phyloP scores from a whole-genome alignment of 2,113 vertebrate genomes.

The Perca flavescens region DNA sequence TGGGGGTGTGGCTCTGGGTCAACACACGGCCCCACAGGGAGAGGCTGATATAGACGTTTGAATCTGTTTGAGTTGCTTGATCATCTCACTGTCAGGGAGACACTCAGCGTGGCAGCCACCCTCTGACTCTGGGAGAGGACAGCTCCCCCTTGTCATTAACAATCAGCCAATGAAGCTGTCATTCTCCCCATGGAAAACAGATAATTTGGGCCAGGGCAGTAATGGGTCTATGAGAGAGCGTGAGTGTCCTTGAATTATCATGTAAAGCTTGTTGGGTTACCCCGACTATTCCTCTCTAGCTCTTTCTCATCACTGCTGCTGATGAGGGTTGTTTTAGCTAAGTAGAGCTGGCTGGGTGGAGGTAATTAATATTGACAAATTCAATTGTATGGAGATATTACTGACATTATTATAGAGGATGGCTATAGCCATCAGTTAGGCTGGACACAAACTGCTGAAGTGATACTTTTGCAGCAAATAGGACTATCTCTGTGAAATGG shows the following conservation, averaged over 20 bases:
- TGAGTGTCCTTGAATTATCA: constrained; percentile 61
- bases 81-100: constrained; percentile 60
- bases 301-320: constrained; percentile 35
- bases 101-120: constrained; percentile 56
- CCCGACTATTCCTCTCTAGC: constrained; percentile 6
- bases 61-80: constrained; percentile 61
- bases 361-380: constrained; percentile 64
- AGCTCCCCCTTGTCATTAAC: constrained; percentile 64
- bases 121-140: constrained; percentile 59
- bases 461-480: constrained; percentile 61
- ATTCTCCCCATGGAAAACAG: constrained; percentile 45
- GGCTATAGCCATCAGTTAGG: constrained; percentile 33
- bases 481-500: constrained; percentile 61
- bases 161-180: constrained; percentile 70
- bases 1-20: constrained; percentile 44
- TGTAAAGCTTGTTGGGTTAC: constrained; percentile 14
- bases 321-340: constrained; percentile 41
- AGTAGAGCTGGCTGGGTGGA: constrained; percentile 9
- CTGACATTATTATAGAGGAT: constrained; percentile 41
- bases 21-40: constrained; percentile 51
- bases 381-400: constrained; percentile 64
- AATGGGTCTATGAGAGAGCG: constrained; percentile 9
- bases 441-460: constrained; percentile 65
- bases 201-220: constrained; percentile 46
- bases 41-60: constrained; percentile 63